A percentile compares a stretch with the other conserved stretches of the same genome.
Conservation (phyloP, 2,888 invertebrate genomes). For the Drosophila lutescens region DNA sequence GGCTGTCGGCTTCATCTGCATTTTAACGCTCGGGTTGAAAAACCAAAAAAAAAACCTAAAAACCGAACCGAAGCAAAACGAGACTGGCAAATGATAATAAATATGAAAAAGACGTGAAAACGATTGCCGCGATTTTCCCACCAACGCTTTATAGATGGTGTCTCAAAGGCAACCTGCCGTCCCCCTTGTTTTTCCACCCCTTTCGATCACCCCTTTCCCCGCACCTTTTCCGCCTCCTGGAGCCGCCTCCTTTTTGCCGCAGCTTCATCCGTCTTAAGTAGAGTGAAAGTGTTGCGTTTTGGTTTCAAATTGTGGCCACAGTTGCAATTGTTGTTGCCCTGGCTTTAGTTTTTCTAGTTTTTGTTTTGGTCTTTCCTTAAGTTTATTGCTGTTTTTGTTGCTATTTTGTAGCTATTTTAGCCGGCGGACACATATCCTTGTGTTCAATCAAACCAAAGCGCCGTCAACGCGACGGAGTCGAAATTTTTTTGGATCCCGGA, state of each 20-base stretch:
- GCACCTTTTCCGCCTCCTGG: constrained; percentile 5
- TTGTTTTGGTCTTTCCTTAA: background rate
- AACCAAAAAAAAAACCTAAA: background rate
- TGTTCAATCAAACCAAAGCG: constrained; percentile 80
- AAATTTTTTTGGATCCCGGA: background rate
- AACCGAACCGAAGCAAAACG: constrained; percentile 25
- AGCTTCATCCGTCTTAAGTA: constrained; percentile 73
- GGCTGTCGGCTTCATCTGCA: constrained; percentile 37
- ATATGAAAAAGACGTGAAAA: constrained; percentile 58
- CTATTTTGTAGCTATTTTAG: constrained; percentile 41
- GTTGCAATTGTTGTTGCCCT: constrained; percentile 37
- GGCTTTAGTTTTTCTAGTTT: constrained; percentile 27
- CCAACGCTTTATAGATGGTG: constrained; percentile 71
- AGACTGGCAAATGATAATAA: constrained; percentile 73
- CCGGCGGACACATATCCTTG: constrained; percentile 73
- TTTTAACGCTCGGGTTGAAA: constrained; percentile 3
- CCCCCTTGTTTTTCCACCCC: constrained; percentile 11
- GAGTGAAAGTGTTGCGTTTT: constrained; percentile 79
- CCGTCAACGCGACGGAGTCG: constrained; percentile 70
- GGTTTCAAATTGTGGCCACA: constrained; percentile 59
- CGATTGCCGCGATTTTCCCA: constrained; percentile 69
- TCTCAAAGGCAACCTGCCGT: constrained; percentile 46
- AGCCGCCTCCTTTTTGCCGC: constrained; percentile 32
- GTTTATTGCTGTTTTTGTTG: constrained; percentile 6
- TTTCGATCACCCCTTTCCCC: too few species aligned